These are phyloP conservation scores for Tragelaphus buxtoni DNA, from an alignment of 2,113 vertebrate genomes.

Conservation along the genomic window DNA sequence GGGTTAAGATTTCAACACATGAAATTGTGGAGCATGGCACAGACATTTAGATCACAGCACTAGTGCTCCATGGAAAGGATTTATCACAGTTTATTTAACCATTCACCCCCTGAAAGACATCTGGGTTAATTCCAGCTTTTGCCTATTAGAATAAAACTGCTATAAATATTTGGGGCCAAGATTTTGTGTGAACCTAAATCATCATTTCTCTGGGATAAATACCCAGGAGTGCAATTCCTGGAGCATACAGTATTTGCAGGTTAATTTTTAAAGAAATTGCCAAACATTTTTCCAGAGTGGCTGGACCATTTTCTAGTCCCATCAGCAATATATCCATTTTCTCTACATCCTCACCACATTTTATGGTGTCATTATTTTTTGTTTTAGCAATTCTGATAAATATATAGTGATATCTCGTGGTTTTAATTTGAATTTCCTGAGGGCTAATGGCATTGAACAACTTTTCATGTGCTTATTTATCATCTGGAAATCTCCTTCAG, in stretches of 20 bases:
- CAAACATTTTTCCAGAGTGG: neutral
- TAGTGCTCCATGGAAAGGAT: neutral
- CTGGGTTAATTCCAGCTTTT: neutral
- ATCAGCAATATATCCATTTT: neutral
- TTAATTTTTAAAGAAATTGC: conserved; percentile 4
- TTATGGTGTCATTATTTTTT: neutral
- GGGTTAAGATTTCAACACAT: neutral
- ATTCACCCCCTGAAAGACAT: neutral
- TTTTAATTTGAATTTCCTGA: neutral
- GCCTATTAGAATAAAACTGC: neutral
- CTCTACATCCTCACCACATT: neutral
- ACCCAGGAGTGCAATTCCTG: neutral
- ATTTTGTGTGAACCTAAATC: neutral
- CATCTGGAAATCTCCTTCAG: neutral
- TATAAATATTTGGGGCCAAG: neutral
- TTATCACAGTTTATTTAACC: neutral
- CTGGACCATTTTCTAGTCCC: neutral
- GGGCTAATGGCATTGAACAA: neutral
- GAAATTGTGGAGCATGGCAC: neutral
- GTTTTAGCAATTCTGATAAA: neutral
- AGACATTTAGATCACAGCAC: neutral
- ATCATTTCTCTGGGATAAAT: neutral
- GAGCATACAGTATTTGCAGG: neutral
- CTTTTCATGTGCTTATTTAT: neutral
- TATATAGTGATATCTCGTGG: neutral